A percentile compares a stretch with the other conserved stretches of the same genome.
phyloP scores from a whole-genome alignment of 2,888 invertebrate species.

The Conistra vaccinii region DNA sequence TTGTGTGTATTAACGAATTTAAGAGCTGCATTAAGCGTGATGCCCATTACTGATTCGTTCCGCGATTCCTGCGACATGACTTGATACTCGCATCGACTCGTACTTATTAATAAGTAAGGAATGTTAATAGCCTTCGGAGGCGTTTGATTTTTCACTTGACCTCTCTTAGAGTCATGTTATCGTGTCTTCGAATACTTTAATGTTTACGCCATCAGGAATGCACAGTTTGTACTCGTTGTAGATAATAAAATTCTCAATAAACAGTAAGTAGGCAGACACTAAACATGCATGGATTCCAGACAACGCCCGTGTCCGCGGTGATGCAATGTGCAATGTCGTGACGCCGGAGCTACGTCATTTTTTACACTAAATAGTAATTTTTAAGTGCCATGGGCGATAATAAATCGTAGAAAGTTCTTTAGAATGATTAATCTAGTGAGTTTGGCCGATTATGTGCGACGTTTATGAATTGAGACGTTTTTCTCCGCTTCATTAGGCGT shows the following conservation, averaged over 20 bases:
- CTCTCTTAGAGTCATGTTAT: constrained; percentile 73
- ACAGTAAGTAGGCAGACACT: constrained; percentile 70
- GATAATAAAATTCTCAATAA: constrained; percentile 81
- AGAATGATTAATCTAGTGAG: constrained; percentile 61
- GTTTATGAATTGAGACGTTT: constrained; percentile 67
- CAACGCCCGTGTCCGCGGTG: constrained; percentile 71
- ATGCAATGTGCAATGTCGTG: constrained; percentile 71
- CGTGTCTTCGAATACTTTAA: constrained; percentile 74
- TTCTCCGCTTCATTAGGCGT: constrained; percentile 61
- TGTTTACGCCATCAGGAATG: constrained; percentile 75
- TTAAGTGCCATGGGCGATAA: constrained; percentile 53
- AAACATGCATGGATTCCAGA: constrained; percentile 74
- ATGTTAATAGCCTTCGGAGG: constrained; percentile 79
- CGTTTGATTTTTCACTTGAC: constrained; percentile 80
- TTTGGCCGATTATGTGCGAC: constrained; percentile 60
- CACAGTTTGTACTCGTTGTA: constrained; percentile 69
- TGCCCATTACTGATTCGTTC: constrained; percentile 71
- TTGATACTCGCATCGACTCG: constrained; percentile 67
- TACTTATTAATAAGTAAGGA: constrained; percentile 79
- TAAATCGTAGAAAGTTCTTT: constrained; percentile 71
- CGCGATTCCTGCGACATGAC: constrained; percentile 75
- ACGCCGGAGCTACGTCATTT: constrained; percentile 64
- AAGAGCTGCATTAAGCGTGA: constrained; percentile 54
- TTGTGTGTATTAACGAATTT: constrained; percentile 37
- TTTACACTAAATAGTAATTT: constrained; percentile 56